Evolutionary conservation across 2,113 vertebrate genomes (phyloP), one percentile per base, ranked within the genome.

Genomic region (Gasterosteus nipponicus): DNA sequence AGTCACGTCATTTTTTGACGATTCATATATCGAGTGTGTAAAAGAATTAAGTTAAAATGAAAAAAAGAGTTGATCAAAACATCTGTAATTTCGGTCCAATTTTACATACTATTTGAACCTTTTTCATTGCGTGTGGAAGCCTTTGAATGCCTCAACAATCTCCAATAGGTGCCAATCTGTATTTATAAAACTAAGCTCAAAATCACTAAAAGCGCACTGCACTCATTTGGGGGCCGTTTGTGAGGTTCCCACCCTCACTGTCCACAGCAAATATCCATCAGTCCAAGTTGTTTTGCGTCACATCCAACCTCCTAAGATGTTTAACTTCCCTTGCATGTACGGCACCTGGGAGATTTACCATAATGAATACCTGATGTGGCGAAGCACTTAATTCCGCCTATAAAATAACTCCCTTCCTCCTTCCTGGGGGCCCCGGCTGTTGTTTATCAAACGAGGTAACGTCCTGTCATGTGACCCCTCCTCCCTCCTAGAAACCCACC

Each of bases 401-500:
- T 92, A 92, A 93, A 93, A 92, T 85, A 72, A 86, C 83, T 90
- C 87, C 86, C 86, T 88, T 86, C 91, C 90, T 86, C 86, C 87
- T 89, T 93, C 87, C 90, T 89, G 89, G 89, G 89, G 71, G 82
- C 87, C 81, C 59, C 61, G 79, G 78, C 89, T 88, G 85, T 80
- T 91, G 91, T 92, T 92, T 90, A 90, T 92, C 91, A 92, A 92
- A 92, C 84, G 79, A 91, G 90, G 90, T 92, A 90, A 91, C 83
- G 86, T 93, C 89, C 92, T 92, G 92, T 91, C 92, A 93, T 93
- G 93, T 93, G 93, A 93, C 89, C 86, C 91, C 85, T 42, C 84
- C 86, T 73, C 69, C 76, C 75, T 49, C 77, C 29, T 80, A 81
- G 64, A 75, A 75, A 78, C 91, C 93, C 93, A 95, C 94, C 93